Base-by-base conservation (phyloP, 1,140 invertebrate genomes). In the Danaus melanippus region DNA sequence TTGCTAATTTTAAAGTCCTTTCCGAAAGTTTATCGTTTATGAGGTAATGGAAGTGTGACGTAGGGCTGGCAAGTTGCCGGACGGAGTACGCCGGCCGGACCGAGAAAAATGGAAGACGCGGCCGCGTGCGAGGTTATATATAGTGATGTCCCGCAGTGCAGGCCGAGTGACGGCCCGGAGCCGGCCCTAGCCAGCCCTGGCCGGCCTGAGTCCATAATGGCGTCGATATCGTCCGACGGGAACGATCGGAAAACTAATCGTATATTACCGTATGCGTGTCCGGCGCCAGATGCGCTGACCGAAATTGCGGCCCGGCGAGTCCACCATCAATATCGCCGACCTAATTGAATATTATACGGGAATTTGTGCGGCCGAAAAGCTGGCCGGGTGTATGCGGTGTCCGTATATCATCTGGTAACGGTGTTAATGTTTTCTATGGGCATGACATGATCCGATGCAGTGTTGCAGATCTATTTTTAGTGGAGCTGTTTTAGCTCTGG, bases 1-100 rank as follows among this genome's bases (percentile, higher is more conserved):
- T 86, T 86, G 83, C 83, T 86, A 81, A 81, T 84, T 86, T 84
- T 76, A 79, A 82, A 86, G 76, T 79, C 79, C 83, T 84, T 86
- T 76, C 75, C 72, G 55, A 81, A 81, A 84, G 76, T 81, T 83
- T 69, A 71, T 67, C 75, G 75, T 79, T 82, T 76, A 76, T 85
- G 82, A 83, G 82, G 79, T 83, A 85, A 85, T 66, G 62, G 74
- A 68, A 56, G 68, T 63, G 77, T 84, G 79, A 81, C 80, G 79
- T 75, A 53, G 64, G 9, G 48, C 64, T 82, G 82, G 79, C 82
- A 78, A 46, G 10, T 50, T 76, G 82, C 82, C 82, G 74, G 70
- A 54, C 62, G 64, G 46, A 68, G 70, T 76, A 78, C 76, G 66
- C 57, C 65, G 69, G 56, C 48, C 58, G 69, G 63, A 56, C 60